Percentiles rank a stretch among this genome's conserved stretches.
Conservation (phyloP, 2,113 vertebrate genomes). For the Nyctibius bracteatus region DNA sequence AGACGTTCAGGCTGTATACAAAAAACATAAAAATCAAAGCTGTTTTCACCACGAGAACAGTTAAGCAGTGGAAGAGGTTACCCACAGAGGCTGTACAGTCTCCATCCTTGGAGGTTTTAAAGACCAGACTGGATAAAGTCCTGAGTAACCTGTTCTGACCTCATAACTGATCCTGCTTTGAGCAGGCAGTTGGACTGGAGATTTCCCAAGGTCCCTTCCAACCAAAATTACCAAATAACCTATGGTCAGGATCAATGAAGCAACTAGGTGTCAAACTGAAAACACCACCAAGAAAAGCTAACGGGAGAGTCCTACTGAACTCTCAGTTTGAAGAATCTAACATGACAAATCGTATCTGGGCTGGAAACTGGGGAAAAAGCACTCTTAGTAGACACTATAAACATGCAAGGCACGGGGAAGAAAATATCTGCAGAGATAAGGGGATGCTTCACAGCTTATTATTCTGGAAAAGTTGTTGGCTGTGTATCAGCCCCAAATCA, state of each 20-base stretch:
- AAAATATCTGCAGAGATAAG: neutral
- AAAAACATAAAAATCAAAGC: neutral
- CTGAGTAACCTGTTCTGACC: neutral
- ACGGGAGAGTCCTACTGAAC: neutral
- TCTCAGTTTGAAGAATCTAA: neutral
- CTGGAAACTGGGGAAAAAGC: neutral
- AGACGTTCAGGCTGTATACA: neutral
- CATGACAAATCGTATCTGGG: rapidly evolving
- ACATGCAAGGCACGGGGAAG: neutral
- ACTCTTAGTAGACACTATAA: neutral
- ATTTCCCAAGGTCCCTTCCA: neutral
- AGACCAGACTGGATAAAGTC: no score
- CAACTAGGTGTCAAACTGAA: neutral
- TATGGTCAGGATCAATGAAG: neutral
- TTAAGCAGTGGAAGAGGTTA: neutral
- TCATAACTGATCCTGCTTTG: neutral
- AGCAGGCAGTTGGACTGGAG: neutral
- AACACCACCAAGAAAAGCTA: neutral
- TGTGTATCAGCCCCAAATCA: neutral
- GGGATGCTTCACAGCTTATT: neutral
- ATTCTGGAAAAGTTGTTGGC: neutral
- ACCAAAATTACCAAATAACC: neutral
- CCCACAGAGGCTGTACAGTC: neutral
- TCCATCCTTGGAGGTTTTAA: no score
- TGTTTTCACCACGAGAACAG: neutral